Conservation (phyloP, 2,797 vertebrate genomes). For the Glossophaga mutica region DNA sequence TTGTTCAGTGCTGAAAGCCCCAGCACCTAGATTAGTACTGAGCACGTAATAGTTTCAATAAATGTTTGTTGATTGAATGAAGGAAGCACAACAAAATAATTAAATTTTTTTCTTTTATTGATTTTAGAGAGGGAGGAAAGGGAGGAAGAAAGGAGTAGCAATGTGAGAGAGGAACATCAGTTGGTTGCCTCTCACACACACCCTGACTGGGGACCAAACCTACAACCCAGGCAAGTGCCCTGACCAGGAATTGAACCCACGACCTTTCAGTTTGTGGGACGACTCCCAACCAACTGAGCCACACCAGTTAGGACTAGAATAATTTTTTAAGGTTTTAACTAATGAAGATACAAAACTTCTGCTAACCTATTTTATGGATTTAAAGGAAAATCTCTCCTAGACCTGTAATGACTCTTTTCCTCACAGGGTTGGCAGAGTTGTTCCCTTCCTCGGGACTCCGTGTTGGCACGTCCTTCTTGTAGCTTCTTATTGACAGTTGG, state of each 20-base stretch:
- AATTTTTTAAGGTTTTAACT: background rate
- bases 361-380: background rate
- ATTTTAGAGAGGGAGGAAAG: background rate
- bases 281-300: background rate
- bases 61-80: background rate
- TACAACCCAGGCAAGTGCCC: background rate
- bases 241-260: background rate
- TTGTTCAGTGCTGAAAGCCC: background rate
- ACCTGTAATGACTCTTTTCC: background rate
- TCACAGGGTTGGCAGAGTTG: background rate
- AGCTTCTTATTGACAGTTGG: background rate
- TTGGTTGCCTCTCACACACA: background rate
- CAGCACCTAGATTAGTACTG: background rate
- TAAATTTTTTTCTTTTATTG: background rate
- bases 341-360: background rate
- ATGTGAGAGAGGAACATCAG: background rate
- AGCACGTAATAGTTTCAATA: background rate
- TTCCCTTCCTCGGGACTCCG: background rate
- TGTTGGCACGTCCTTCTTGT: background rate
- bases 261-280: background rate
- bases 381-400: background rate
- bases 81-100: background rate
- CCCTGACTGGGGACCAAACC: background rate
- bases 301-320: background rate
- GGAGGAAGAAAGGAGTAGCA: background rate